Conservation (phyloP, 2,113 vertebrate genomes). For the Nannospalax galili region DNA sequence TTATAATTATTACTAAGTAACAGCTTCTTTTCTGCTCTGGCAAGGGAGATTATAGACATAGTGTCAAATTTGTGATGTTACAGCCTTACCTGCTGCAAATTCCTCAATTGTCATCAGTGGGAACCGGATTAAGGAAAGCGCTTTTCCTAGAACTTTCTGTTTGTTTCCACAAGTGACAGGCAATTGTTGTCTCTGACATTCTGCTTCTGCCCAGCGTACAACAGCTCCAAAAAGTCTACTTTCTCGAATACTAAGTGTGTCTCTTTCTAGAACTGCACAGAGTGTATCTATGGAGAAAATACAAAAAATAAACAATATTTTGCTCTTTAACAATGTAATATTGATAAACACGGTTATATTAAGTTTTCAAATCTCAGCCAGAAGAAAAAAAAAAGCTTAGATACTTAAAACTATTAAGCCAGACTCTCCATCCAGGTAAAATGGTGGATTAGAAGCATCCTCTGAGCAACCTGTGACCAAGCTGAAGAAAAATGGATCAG, state of each 20-base stretch:
- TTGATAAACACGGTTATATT: background rate
- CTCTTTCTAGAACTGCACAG: conserved; percentile 94
- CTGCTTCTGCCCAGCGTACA: conserved; percentile 96
- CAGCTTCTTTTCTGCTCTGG: background rate
- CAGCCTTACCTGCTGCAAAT: conserved; percentile 92
- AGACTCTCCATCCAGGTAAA: background rate
- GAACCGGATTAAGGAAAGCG: conserved; percentile 95
- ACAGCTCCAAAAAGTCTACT: conserved; percentile 95
- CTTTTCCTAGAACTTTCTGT: conserved; percentile 95
- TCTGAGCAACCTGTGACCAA: background rate
- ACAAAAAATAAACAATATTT: conserved; percentile 17
- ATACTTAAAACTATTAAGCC: background rate
- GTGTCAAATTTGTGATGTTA: background rate
- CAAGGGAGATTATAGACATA: background rate
- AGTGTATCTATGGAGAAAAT: conserved; percentile 90
- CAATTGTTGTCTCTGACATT: conserved; percentile 95
- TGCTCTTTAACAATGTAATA: conserved; percentile 38
- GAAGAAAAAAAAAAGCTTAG: background rate
- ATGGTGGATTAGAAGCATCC: background rate
- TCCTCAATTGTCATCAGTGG: conserved; percentile 97
- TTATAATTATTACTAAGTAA: background rate
- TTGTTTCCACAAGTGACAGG: conserved; percentile 93
- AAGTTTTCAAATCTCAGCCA: conserved; percentile 43
- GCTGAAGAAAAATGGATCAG: background rate
- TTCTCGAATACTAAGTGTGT: conserved; percentile 96